Evolutionary conservation across 2,888 invertebrate species (phyloP), one percentile per base, ranked within the genome.

Genomic region (Oligia strigilis): DNA sequence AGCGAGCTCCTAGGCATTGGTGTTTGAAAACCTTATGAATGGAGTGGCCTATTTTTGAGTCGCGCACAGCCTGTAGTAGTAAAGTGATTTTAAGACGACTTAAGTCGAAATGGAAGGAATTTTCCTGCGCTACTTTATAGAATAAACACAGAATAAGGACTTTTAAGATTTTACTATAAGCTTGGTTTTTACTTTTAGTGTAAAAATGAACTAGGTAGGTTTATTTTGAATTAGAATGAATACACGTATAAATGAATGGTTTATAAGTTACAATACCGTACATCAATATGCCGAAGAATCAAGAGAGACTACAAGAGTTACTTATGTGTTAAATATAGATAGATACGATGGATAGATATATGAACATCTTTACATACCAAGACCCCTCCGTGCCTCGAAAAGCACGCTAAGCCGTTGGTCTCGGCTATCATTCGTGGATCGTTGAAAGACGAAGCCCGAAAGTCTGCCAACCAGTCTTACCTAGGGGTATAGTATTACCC

Each of bases 31-130:
- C 52, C 62, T 72, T 43, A 49, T 80, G 81, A 86, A 84, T 86
- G 66, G 76, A 78, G 78, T 78, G 86, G 36, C 84, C 82, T 81
- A 82, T 82, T 84, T 88, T 77, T 73, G 40, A 77, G 76, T 77
- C 40, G 46, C 65, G 60, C 43, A 23, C 23, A 19, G 29, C 58
- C 78, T 52, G 73, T 70, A 65, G 52, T 58, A 46, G 70, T 75
- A 79, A 79, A 83, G 40, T 74, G 67, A 86, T 81, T 81, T 84
- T 76, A 80, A 85, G 62, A 66, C 52, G 71, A 74, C 76, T 78
- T 77, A 82, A 66, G 67, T 75, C 77, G n/a, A 73, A 85, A 82
- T 66, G 40, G 19, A 67, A 66, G 69, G 65, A 71, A 55, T 67
- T 71, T 75, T 60, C 75, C 29, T 60, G 52, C 5, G 36, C 60